These are phyloP conservation scores for Spodoptera picta DNA, from an alignment of 2,888 invertebrate species.

Conservation along the genomic window DNA sequence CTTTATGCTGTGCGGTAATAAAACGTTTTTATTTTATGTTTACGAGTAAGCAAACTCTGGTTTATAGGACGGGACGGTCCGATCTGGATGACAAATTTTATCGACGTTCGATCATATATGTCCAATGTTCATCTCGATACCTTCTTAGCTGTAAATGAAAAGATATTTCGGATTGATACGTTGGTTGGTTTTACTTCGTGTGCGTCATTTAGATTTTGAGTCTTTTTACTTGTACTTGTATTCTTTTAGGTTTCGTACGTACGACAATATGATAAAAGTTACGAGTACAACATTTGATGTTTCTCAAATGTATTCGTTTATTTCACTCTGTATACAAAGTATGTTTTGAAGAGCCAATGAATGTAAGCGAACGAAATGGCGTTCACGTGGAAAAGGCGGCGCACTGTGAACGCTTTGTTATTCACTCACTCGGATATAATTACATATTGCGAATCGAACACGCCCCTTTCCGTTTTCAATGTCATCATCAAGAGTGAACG, in stretches of 20 bases:
- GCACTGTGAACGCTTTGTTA: slow-evolving; percentile 47
- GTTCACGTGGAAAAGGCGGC: slow-evolving; percentile 56
- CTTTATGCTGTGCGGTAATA: slow-evolving; percentile 72
- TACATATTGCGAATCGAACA: slow-evolving; percentile 45
- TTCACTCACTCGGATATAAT: slow-evolving; percentile 48
- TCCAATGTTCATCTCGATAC: slow-evolving; percentile 40
- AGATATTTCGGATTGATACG: too few relatives aligned
- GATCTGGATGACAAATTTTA: slow-evolving; percentile 70
- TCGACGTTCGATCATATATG: slow-evolving; percentile 66
- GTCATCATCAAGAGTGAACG: slow-evolving; percentile 4
- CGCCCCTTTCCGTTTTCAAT: slow-evolving; percentile 20
- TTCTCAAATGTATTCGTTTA: slow-evolving; percentile 40
- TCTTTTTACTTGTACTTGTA: background rate
- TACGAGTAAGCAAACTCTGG: slow-evolving; percentile 71
- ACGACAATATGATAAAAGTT: slow-evolving; percentile 26
- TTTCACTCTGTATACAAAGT: slow-evolving; percentile 26
- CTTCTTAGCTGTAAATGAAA: slow-evolving; percentile 10
- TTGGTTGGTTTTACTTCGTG: too few relatives aligned
- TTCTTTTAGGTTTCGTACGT: slow-evolving; percentile 26
- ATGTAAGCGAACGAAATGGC: slow-evolving; percentile 44
- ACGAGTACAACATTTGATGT: slow-evolving; percentile 28
- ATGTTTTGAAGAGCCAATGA: slow-evolving; percentile 48
- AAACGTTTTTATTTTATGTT: slow-evolving; percentile 78
- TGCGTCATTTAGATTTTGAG: too few relatives aligned
- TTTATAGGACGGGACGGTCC: slow-evolving; percentile 65